phyloP scores from a whole-genome alignment of 2,113 vertebrate species.

The Tragelaphus buxtoni region DNA sequence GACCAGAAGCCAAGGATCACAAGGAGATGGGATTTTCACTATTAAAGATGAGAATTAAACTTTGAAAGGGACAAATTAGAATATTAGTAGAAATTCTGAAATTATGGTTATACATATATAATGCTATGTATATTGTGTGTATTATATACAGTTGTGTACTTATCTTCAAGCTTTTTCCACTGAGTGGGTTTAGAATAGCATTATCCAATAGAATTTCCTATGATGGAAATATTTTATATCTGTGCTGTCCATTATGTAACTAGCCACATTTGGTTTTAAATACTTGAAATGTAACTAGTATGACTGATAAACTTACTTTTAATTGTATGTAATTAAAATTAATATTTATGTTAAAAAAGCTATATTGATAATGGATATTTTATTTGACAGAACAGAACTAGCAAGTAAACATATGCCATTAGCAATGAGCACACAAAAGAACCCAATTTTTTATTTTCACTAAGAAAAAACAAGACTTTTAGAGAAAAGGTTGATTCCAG shows the following conservation, averaged over 20 bases:
- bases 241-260: background rate
- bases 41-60: background rate
- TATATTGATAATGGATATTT: background rate
- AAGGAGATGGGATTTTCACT: background rate
- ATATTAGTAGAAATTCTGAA: background rate
- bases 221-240: background rate
- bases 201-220: background rate
- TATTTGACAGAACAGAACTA: background rate
- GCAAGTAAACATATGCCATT: background rate
- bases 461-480: background rate
- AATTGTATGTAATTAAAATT: background rate
- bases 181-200: background rate
- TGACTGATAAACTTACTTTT: background rate
- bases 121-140: background rate
- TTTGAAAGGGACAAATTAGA: background rate
- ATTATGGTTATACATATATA: background rate
- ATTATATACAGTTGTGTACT: background rate
- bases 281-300: background rate
- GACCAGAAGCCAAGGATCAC: background rate
- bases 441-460: background rate
- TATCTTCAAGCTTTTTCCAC: background rate
- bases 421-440: background rate
- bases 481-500: background rate
- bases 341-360: background rate
- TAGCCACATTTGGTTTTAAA: background rate